A percentile compares a stretch with the other conserved stretches of the same genome.
Conservation (phyloP, 2,888 invertebrate species). For the Anaspis maculata region DNA sequence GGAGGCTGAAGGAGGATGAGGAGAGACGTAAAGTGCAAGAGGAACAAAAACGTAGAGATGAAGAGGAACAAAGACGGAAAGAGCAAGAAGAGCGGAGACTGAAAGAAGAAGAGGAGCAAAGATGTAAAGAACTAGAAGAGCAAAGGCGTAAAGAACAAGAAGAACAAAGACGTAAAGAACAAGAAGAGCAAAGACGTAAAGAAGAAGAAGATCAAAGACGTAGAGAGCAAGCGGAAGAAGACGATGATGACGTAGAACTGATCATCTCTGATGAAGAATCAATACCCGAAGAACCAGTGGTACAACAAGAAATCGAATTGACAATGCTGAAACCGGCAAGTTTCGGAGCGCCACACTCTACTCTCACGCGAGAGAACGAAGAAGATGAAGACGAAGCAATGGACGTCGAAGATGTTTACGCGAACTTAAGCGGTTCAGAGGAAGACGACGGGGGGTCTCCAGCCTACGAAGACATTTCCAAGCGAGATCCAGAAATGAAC, state of each 20-base stretch:
- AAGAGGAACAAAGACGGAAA: conserved; percentile 1
- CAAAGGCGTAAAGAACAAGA: conserved; percentile 1
- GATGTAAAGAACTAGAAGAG: not conserved
- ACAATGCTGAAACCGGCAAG: too few species aligned
- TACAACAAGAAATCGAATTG: too few species aligned
- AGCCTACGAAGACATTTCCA: not conserved
- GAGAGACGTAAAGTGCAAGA: not conserved
- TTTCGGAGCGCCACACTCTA: too few species aligned
- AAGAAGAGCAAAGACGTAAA: too few species aligned
- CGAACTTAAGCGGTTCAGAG: too few species aligned
- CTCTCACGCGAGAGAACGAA: too few species aligned
- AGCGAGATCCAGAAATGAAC: conserved; percentile 14
- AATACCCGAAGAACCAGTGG: too few species aligned
- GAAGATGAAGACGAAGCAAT: too few species aligned
- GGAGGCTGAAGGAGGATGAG: not conserved
- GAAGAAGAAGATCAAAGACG: too few species aligned
- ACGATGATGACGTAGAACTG: conserved; percentile 1
- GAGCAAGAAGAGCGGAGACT: not conserved
- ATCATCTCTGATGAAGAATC: too few species aligned
- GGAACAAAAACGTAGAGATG: conserved; percentile 2
- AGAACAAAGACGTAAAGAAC: not conserved
- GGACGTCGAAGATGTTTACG: too few species aligned
- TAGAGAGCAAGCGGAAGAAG: conserved; percentile 1
- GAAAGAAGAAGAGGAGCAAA: not conserved
- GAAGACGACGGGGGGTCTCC: not conserved